phyloP scores from a whole-genome alignment of 2,888 invertebrate species.

The Spodoptera littoralis region DNA sequence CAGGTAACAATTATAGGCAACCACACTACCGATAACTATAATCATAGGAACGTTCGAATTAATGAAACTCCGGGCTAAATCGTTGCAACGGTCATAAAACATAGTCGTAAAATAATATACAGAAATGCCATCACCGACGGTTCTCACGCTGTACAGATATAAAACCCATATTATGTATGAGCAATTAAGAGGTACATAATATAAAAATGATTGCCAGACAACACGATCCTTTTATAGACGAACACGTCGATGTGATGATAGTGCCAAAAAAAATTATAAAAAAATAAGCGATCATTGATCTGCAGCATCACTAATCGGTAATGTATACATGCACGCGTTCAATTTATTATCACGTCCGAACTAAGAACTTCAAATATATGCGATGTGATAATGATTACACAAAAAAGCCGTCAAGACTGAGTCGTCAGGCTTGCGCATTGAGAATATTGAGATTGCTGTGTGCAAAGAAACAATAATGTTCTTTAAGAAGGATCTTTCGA shows the following conservation, averaged over 20 bases:
- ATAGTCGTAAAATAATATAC: conserved; percentile 55
- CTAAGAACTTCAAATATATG: conserved; percentile 29
- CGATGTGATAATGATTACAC: conserved; percentile 27
- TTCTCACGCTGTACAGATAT: conserved; percentile 61
- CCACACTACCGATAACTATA: conserved; percentile 36
- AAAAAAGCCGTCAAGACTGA: conserved; percentile 3
- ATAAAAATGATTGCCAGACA: conserved; percentile 67
- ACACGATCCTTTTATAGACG: conserved; percentile 61
- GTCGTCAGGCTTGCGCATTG: no score
- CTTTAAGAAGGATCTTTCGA: no score
- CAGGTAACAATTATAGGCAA: conserved; percentile 42
- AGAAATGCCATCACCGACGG: conserved; percentile 53
- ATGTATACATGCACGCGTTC: conserved; percentile 47
- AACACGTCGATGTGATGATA: conserved; percentile 66
- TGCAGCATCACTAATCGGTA: conserved; percentile 46
- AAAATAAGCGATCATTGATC: conserved; percentile 66
- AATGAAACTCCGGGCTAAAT: conserved; percentile 53
- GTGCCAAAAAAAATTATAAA: conserved; percentile 61
- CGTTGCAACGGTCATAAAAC: conserved; percentile 57
- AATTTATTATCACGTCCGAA: conserved; percentile 44
- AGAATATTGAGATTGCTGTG: no score
- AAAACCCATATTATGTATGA: conserved; percentile 59
- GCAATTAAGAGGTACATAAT: conserved; percentile 63
- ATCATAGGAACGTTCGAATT: conserved; percentile 52
- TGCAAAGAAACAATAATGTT: no score